Evolutionary conservation across 2,888 invertebrate species (phyloP), one percentile per base, ranked within the genome.

Genomic region (Orthonychiurus folsomi): DNA sequence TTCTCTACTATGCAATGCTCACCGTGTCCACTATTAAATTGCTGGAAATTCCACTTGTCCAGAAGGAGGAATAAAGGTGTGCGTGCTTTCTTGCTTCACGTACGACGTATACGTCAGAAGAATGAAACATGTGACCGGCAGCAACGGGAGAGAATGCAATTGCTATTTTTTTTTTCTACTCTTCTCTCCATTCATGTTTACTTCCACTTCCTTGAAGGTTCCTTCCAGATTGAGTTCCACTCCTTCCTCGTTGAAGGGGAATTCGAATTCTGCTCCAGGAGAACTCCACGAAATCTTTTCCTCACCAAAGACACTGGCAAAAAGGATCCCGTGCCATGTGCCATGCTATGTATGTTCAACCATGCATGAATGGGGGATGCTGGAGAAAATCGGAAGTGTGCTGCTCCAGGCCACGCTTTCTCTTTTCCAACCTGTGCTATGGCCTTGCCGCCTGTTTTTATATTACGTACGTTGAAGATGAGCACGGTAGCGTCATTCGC

Each of bases 291-390:
- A n/a, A n/a, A n/a, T n/a, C 5, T 37, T 37, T 37, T 37, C 5
- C 37, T 37, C 37, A 37, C n/a, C n/a, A n/a, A n/a, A n/a, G n/a
- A n/a, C n/a, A 37, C 37, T 37, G 37, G 37, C n/a, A 37, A 37
- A 9, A 37, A 9, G 5, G 5, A 37, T 15, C 37, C 15, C 15
- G 37, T 37, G 37, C 5, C 5, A 37, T 9, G 37, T 9, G 37
- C 37, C 37, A 37, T 37, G 15, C 37, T 37, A 9, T 37, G 37
- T 37, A 37, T 15, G 37, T 37, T 9, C 37, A 5, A 37, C 15
- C 37, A 37, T 15, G 37, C 37, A 37, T 37, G 37, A 37, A 37
- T 37, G 37, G 15, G n/a, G 37, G 5, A 37, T 15, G 37, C 9
- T 37, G 37, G 37, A 37, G 5, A 37, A 37, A 37, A 37, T 37